Evolutionary conservation across 2,113 vertebrate genomes (phyloP).

Genomic region (Brienomyrus longianalis): DNA sequence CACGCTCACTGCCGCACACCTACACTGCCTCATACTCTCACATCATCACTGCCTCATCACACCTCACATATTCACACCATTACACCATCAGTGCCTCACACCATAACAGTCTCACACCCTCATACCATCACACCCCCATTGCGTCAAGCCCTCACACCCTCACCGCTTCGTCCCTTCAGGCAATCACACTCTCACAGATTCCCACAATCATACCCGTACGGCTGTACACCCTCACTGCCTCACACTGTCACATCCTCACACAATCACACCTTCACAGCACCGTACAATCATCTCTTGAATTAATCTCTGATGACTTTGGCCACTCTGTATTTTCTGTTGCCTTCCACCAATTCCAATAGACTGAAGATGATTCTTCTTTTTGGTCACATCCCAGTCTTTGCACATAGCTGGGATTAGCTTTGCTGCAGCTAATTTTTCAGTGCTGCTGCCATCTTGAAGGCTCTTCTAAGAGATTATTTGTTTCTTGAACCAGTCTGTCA

Average conservation of each 20-base stretch:
- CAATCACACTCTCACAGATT: neutral
- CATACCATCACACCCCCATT: too few relatives aligned
- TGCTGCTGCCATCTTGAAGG: neutral
- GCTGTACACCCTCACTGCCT: neutral
- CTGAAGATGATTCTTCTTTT: neutral
- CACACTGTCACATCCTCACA: neutral
- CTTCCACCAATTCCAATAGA: neutral
- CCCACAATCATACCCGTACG: neutral
- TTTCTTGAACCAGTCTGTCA: neutral
- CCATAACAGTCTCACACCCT: too few relatives aligned
- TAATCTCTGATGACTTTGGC: neutral
- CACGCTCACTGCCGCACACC: neutral
- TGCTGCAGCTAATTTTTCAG: neutral
- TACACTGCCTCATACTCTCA: neutral
- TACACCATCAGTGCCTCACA: too few relatives aligned
- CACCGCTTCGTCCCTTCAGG: neutral
- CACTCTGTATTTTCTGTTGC: neutral
- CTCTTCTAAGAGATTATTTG: neutral
- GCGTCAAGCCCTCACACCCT: neutral
- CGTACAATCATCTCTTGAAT: neutral
- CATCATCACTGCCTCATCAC: neutral
- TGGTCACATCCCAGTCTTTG: neutral
- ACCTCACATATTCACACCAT: too few relatives aligned
- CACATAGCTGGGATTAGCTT: neutral
- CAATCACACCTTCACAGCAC: neutral